A percentile compares a stretch with the other conserved stretches of the same genome.
These are phyloP conservation scores for Nyctibius grandis DNA, from an alignment of 2,797 vertebrate genomes.

Conservation along the genomic window DNA sequence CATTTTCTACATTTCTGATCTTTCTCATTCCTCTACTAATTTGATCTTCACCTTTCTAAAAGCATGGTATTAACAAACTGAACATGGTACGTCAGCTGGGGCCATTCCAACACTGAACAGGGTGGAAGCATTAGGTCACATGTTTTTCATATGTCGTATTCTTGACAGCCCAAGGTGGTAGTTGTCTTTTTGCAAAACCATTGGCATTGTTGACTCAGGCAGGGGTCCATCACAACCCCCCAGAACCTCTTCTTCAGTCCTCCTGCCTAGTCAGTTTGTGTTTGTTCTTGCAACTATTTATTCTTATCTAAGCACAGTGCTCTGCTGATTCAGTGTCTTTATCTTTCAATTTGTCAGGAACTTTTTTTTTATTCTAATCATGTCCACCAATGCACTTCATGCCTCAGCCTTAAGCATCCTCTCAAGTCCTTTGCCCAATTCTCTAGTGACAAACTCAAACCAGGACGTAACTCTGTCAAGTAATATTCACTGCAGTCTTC, in stretches of 20 bases:
- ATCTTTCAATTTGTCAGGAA: neutral
- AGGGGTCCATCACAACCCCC: neutral
- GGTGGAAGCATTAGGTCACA: neutral
- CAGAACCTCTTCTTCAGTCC: neutral
- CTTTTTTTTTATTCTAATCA: neutral
- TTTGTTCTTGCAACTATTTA: neutral
- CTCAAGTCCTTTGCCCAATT: neutral
- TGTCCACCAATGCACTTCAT: neutral
- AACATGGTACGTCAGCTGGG: neutral
- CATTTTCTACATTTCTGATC: neutral
- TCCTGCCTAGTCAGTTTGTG: neutral
- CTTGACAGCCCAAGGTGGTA: neutral
- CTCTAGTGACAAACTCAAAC: neutral
- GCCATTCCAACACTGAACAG: neutral
- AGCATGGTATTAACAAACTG: neutral
- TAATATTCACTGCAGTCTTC: neutral
- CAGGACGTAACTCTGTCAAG: neutral
- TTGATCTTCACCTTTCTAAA: neutral
- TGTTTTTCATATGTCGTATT: neutral
- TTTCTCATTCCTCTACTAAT: neutral
- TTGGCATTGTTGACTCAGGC: neutral
- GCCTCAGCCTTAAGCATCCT: neutral
- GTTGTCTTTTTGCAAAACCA: neutral
- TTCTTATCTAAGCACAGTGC: neutral
- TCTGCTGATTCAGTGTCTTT: neutral